phyloP scores from a whole-genome alignment of 2,113 vertebrate genomes.

The Rhineura floridana region DNA sequence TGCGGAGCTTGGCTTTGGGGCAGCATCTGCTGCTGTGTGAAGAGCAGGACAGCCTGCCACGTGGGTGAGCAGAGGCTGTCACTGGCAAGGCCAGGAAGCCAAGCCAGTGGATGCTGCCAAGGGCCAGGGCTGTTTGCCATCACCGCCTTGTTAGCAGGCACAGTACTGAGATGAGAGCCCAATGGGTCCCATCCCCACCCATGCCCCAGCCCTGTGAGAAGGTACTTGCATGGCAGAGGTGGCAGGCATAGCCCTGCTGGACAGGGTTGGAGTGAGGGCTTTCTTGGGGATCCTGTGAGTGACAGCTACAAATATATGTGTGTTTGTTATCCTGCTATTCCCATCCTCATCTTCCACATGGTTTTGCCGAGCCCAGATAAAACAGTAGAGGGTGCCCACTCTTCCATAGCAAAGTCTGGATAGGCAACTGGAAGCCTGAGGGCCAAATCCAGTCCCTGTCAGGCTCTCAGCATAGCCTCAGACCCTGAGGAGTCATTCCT shows the following conservation, averaged over 20 bases:
- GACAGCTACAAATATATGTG: no score
- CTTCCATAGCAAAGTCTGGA: background rate
- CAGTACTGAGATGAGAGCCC: background rate
- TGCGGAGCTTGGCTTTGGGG: constrained; percentile 13
- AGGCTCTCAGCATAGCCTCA: background rate
- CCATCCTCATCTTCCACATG: no score
- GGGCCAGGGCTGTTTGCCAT: background rate
- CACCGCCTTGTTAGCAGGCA: background rate
- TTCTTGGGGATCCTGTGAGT: background rate
- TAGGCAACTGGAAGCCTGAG: background rate
- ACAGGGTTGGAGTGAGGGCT: background rate
- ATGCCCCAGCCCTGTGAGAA: background rate
- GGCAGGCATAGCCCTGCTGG: background rate
- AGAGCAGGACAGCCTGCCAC: constrained; percentile 21
- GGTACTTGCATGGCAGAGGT: background rate
- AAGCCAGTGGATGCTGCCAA: background rate
- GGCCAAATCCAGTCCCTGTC: background rate
- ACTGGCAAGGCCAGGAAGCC: background rate
- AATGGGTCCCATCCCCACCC: background rate
- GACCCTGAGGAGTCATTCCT: background rate
- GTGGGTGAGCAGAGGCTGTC: constrained; percentile 13
- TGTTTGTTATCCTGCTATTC: background rate
- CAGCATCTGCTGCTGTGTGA: constrained; percentile 22
- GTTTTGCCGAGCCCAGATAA: background rate
- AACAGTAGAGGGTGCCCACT: background rate